These are phyloP conservation scores for Crossaster papposus DNA, from an alignment of 53 echinoderm and acorn worm species.

Conservation along the genomic window DNA sequence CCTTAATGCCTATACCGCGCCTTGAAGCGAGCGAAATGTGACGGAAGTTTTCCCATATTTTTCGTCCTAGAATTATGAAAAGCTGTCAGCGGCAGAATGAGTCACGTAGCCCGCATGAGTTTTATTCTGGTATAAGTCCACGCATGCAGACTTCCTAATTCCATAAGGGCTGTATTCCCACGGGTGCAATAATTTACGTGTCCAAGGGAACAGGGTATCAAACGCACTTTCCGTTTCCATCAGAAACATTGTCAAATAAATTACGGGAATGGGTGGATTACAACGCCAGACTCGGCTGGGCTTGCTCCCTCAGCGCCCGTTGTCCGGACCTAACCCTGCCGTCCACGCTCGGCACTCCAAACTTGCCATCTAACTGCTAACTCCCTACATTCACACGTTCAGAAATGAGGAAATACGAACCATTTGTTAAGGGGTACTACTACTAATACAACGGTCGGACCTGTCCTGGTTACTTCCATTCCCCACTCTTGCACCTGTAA, in stretches of 20 bases:
- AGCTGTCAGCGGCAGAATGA: conserved; percentile 32
- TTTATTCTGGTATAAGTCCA: conserved; percentile 54
- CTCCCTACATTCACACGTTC: conserved; percentile 57
- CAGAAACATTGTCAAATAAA: conserved; percentile 63
- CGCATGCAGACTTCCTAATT: conserved; percentile 59
- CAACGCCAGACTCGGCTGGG: conserved; percentile 36
- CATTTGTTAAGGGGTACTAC: conserved; percentile 27
- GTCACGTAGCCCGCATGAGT: conserved; percentile 37
- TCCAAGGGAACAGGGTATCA: conserved; percentile 46
- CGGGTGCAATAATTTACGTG: conserved; percentile 57
- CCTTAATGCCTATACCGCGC: conserved; percentile 11
- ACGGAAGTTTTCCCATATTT: conserved; percentile 52
- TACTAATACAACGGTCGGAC: background rate
- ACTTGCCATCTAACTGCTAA: conserved; percentile 27
- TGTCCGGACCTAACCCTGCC: no score
- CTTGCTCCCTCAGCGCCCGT: background rate
- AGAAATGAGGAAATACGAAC: conserved; percentile 45
- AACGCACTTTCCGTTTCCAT: conserved; percentile 59
- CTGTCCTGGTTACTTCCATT: background rate
- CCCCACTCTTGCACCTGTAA: background rate
- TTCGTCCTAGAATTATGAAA: conserved; percentile 59
- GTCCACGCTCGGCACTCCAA: background rate
- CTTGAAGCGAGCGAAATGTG: conserved; percentile 7
- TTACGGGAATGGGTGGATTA: conserved; percentile 49
- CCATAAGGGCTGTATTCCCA: conserved; percentile 46